These are phyloP conservation scores for Sebastes taczanowskii DNA, from an alignment of 2,797 vertebrate genomes.

Conservation along the genomic window DNA sequence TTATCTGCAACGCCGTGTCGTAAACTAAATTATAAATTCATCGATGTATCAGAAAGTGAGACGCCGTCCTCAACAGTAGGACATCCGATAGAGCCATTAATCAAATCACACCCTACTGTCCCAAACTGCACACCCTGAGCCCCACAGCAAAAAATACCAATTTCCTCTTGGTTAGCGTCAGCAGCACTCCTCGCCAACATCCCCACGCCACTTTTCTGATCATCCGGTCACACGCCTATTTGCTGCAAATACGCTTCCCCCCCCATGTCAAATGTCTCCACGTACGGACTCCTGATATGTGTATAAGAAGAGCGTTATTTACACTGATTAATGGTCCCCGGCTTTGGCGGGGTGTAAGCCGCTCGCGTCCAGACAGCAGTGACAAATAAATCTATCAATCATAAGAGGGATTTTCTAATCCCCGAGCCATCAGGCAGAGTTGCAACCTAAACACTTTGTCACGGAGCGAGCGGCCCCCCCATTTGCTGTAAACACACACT, in stretches of 20 bases:
- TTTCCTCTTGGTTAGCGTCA: conserved; percentile 69
- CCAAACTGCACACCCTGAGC: conserved; percentile 44
- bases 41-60: conserved; percentile 51
- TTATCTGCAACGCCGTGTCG: not conserved
- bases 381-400: conserved; percentile 87
- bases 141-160: conserved; percentile 58
- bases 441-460: conserved; percentile 81
- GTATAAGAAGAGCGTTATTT: conserved; percentile 78
- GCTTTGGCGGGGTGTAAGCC: conserved; percentile 65
- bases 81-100: conserved; percentile 66
- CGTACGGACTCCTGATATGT: conserved; percentile 73
- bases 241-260: conserved; percentile 56
- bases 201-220: conserved; percentile 45
- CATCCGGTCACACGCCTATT: conserved; percentile 53
- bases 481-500: conserved; percentile 56
- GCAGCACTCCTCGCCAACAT: conserved; percentile 47
- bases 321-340: conserved; percentile 84
- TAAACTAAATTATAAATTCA: conserved; percentile 23
- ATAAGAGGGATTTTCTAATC: conserved; percentile 77
- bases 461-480: conserved; percentile 19
- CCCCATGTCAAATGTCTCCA: conserved; percentile 70
- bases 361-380: conserved; percentile 70
- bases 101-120: conserved; percentile 64
- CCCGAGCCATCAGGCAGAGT: conserved; percentile 73
- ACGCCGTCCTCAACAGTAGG: conserved; percentile 21